Evolutionary conservation across 1,140 invertebrate genomes (phyloP).

Genomic region (Mesaphorura yosii): DNA sequence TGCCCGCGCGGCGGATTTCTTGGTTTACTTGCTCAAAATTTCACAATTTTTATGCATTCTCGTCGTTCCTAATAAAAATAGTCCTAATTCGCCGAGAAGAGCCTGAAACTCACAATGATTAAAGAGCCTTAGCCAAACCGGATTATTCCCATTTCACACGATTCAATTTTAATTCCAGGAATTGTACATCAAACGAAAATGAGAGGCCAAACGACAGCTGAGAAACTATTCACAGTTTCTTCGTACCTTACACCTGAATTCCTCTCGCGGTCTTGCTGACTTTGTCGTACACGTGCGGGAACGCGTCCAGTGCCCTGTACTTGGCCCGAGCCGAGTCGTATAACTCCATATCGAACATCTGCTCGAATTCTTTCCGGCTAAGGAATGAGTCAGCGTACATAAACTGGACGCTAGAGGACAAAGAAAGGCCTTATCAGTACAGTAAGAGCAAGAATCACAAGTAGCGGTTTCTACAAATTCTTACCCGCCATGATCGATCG

Average conservation of each 20-base stretch:
- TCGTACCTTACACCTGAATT: too few relatives aligned
- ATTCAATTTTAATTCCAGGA: too few relatives aligned
- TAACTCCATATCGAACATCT: slow-evolving; percentile 66
- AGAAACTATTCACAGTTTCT: too few relatives aligned
- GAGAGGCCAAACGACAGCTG: too few relatives aligned
- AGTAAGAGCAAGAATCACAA: background rate
- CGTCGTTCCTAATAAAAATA: too few relatives aligned
- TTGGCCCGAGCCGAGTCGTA: slow-evolving; percentile 56
- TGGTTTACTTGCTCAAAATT: too few relatives aligned
- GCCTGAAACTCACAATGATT: slow-evolving; percentile 44
- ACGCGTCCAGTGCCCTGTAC: slow-evolving; percentile 54
- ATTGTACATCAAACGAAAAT: too few relatives aligned
- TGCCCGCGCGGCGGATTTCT: too few relatives aligned
- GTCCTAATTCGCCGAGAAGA: background rate
- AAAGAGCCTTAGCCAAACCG: too few relatives aligned
- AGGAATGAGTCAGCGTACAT: slow-evolving; percentile 69
- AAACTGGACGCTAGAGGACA: slow-evolving; percentile 67
- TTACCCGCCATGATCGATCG: background rate
- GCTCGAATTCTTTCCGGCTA: slow-evolving; percentile 57
- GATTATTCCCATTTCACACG: too few relatives aligned
- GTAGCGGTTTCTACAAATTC: slow-evolving; percentile 7
- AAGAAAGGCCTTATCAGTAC: background rate
- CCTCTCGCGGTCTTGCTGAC: slow-evolving; percentile 51
- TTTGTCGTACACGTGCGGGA: slow-evolving; percentile 72
- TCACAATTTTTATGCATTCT: too few relatives aligned